These are phyloP conservation scores for Anguilla rostrata DNA, from an alignment of 2,113 vertebrate genomes.

Conservation along the genomic window DNA sequence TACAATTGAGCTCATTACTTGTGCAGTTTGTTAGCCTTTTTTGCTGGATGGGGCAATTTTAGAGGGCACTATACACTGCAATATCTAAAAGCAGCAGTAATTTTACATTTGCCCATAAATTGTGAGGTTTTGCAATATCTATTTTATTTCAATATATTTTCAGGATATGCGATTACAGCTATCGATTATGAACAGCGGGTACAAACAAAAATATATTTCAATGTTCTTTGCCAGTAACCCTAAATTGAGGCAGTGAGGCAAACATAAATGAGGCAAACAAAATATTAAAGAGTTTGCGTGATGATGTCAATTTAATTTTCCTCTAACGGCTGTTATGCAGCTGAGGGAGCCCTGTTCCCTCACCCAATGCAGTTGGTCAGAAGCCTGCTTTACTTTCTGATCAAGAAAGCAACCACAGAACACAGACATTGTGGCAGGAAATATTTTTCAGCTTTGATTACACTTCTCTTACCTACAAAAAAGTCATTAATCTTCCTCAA, in stretches of 20 bases:
- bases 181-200: no score
- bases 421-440: neutral
- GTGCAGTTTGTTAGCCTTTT: no score
- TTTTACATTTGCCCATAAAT: no score
- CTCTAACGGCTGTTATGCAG: neutral
- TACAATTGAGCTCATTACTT: no score
- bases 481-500: constrained; percentile 21
- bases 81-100: no score
- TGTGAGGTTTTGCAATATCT: no score
- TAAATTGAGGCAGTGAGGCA: neutral
- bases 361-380: neutral
- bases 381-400: neutral
- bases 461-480: neutral
- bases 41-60: no score
- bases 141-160: no score
- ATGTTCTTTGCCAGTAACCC: no score
- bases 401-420: neutral
- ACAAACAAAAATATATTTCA: no score
- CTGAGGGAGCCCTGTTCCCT: neutral
- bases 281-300: neutral
- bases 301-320: neutral
- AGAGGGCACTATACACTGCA: no score
- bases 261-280: neutral
- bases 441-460: constrained; percentile 18
- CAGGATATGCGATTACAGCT: no score